phyloP scores from a whole-genome alignment of 2,113 vertebrate genomes.

The Prionailurus bengalensis region DNA sequence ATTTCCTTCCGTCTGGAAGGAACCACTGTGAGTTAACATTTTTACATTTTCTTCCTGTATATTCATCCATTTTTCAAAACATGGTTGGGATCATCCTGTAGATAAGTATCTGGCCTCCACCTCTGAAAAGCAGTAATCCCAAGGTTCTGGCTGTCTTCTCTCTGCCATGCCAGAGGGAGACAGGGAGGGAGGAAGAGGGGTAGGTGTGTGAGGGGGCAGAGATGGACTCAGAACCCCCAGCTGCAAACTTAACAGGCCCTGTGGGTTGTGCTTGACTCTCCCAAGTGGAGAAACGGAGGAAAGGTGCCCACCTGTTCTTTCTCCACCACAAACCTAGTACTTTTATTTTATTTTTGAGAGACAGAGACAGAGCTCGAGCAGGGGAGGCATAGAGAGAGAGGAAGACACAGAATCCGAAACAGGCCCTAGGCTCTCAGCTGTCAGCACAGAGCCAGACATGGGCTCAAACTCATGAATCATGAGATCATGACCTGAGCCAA shows the following conservation, averaged over 20 bases:
- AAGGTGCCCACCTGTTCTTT: not conserved
- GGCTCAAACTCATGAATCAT: no score
- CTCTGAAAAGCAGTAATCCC: conserved; percentile 42
- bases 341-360: not conserved
- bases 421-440: no score
- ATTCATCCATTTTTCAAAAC: conserved; percentile 46
- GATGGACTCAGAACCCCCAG: not conserved
- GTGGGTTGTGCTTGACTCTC: not conserved
- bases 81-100: not conserved
- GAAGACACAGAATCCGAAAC: no score
- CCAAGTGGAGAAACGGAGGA: not conserved
- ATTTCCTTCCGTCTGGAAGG: not conserved
- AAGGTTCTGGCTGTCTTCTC: not conserved
- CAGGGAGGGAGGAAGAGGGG: not conserved
- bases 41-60: not conserved
- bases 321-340: not conserved
- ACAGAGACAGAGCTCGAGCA: no score
- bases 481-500: no score
- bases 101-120: not conserved
- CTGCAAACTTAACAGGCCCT: not conserved
- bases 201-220: accelerated
- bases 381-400: no score
- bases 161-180: not conserved
- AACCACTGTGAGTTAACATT: not conserved
- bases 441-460: no score